Conservation (phyloP, 2,113 vertebrate species). For the Callospermophilus lateralis region DNA sequence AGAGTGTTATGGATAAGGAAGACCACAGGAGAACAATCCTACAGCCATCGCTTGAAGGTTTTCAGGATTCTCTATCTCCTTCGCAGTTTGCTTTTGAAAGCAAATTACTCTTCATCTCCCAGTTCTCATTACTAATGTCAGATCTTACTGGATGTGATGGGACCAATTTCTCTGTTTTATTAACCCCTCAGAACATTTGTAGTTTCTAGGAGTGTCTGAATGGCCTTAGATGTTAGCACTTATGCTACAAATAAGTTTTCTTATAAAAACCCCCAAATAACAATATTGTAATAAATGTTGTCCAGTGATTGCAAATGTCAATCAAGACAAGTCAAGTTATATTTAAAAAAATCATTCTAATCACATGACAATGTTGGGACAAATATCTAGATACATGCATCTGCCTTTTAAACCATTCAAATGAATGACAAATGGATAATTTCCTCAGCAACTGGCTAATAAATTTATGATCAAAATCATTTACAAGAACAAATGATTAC, state of each 20-base stretch:
- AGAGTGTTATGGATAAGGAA: neutral
- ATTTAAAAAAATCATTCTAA: conserved; percentile 43
- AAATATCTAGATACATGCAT: conserved; percentile 56
- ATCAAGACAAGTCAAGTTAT: conserved; percentile 1
- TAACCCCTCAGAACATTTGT: conserved; percentile 55
- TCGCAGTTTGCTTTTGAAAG: conserved; percentile 41
- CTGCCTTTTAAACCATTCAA: neutral
- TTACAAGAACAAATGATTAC: conserved; percentile 59
- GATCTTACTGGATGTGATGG: conserved; percentile 67
- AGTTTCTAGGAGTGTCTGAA: conserved; percentile 39
- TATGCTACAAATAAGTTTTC: conserved; percentile 16
- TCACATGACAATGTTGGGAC: conserved; percentile 60
- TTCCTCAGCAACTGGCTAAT: conserved; percentile 1
- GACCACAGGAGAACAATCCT: conserved; percentile 57
- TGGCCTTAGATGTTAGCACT: neutral
- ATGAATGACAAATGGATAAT: neutral
- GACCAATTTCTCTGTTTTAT: conserved; percentile 59
- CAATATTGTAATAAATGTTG: neutral
- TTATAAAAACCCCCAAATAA: neutral
- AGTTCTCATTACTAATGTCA: conserved; percentile 68
- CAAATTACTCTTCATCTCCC: conserved; percentile 67
- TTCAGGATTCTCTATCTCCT: conserved; percentile 71
- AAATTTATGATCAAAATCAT: conserved; percentile 50
- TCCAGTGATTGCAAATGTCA: neutral
- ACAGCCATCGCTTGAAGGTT: neutral